Percentiles rank a stretch among this genome's conserved stretches.
phyloP scores from a whole-genome alignment of 2,797 vertebrate genomes.

The Eulemur coronatus region DNA sequence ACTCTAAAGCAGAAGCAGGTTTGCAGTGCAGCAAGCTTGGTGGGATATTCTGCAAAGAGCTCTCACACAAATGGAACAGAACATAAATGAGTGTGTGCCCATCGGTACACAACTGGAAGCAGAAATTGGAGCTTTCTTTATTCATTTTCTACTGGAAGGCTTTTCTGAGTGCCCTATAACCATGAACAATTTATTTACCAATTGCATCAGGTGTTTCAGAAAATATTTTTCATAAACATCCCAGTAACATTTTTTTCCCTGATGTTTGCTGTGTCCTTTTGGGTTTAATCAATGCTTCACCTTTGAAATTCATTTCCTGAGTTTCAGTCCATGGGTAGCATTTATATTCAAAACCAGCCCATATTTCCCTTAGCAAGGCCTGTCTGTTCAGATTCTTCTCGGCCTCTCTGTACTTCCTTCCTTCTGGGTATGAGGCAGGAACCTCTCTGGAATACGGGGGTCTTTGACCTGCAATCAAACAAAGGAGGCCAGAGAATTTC shows the following conservation, averaged over 20 bases:
- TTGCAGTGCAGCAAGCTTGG: not conserved
- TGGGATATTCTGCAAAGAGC: not conserved
- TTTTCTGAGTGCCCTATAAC: not conserved
- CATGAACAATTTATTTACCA: conserved; percentile 37
- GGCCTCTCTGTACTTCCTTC: not conserved
- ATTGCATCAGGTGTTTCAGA: not conserved
- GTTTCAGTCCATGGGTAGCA: not conserved
- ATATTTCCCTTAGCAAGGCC: not conserved
- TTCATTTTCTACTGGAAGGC: not conserved
- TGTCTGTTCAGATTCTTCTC: not conserved
- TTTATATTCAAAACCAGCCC: not conserved
- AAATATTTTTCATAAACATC: conserved; percentile 45
- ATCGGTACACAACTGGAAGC: not conserved
- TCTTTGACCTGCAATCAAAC: not conserved
- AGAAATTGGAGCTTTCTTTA: not conserved
- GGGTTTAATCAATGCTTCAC: not conserved
- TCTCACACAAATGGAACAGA: not conserved
- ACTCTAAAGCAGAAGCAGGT: not conserved
- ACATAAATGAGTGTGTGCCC: not conserved
- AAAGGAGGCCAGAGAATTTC: not conserved
- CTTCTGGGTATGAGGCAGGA: not conserved
- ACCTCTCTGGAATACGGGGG: not conserved
- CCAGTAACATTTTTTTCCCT: not conserved
- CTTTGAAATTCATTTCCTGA: conserved; percentile 38
- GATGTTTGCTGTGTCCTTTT: not conserved